Evolutionary conservation across 2,113 vertebrate species (phyloP).

Genomic region (Leucosticte australis): DNA sequence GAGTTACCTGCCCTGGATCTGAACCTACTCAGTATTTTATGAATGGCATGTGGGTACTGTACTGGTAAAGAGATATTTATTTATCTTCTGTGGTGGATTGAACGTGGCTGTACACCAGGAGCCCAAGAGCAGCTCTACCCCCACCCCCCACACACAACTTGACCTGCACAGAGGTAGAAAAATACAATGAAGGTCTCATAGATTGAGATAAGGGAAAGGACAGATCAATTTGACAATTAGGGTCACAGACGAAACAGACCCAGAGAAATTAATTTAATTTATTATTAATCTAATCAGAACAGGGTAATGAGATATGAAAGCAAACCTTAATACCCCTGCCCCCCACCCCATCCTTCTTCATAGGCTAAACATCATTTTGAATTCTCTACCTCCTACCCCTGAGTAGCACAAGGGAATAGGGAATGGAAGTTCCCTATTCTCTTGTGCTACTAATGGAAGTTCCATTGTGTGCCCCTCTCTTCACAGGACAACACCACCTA

Average conservation of each 20-base stretch:
- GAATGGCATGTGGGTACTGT: neutral
- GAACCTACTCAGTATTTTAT: neutral
- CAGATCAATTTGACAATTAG: neutral
- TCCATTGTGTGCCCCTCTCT: neutral
- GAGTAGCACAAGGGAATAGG: fast-evolving
- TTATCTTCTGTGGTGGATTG: neutral
- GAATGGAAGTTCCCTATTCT: neutral
- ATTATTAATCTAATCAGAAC: neutral
- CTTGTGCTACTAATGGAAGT: too few species aligned
- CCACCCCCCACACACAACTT: fast-evolving
- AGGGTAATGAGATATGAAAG: neutral
- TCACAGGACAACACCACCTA: neutral
- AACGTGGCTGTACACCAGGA: fast-evolving
- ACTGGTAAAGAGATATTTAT: neutral
- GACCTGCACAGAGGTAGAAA: neutral
- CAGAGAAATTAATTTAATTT: neutral
- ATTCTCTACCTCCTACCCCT: neutral
- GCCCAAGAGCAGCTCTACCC: neutral
- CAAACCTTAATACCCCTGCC: neutral
- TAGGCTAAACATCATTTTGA: fast-evolving
- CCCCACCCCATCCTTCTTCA: fast-evolving
- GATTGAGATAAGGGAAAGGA: neutral
- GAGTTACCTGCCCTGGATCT: neutral
- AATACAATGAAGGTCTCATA: fast-evolving
- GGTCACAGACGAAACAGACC: neutral